Conservation (phyloP, 2,113 vertebrate species). For the Noctilio leporinus region DNA sequence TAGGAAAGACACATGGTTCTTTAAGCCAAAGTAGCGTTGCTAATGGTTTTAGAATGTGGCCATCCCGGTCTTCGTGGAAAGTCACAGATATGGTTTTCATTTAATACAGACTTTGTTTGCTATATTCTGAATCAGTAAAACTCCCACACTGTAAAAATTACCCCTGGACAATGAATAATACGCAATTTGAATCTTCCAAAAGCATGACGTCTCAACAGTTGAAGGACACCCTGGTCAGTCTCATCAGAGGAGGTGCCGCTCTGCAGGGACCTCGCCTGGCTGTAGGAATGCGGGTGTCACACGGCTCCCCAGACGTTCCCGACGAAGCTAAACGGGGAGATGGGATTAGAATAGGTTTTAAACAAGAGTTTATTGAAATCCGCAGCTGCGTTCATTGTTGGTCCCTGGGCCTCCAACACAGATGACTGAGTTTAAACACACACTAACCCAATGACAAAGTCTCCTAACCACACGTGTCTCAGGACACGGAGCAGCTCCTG, state of each 20-base stretch:
- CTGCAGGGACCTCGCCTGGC: neutral
- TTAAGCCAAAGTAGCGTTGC: constrained; percentile 10
- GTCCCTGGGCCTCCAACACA: constrained; percentile 10
- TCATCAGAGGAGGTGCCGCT: neutral
- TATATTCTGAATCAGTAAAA: constrained; percentile 26
- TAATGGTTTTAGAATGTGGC: constrained; percentile 50
- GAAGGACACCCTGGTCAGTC: neutral
- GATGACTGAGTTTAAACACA: neutral
- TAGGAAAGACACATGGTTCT: neutral
- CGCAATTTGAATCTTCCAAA: neutral
- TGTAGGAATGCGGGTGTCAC: neutral
- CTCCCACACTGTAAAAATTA: constrained; percentile 8
- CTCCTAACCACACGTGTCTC: neutral
- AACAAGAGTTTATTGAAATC: constrained; percentile 35
- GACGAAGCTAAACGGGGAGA: neutral
- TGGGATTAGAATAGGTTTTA: neutral
- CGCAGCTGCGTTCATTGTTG: neutral
- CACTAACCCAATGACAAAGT: neutral
- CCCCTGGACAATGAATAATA: constrained; percentile 20
- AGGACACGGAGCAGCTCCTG: too few species aligned
- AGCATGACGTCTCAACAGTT: neutral
- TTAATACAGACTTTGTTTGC: constrained; percentile 26
- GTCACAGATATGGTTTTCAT: constrained; percentile 59
- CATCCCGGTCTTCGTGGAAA: neutral
- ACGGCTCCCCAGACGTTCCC: neutral